Conservation (phyloP, 2,113 vertebrate species). For the Pimephales promelas region DNA sequence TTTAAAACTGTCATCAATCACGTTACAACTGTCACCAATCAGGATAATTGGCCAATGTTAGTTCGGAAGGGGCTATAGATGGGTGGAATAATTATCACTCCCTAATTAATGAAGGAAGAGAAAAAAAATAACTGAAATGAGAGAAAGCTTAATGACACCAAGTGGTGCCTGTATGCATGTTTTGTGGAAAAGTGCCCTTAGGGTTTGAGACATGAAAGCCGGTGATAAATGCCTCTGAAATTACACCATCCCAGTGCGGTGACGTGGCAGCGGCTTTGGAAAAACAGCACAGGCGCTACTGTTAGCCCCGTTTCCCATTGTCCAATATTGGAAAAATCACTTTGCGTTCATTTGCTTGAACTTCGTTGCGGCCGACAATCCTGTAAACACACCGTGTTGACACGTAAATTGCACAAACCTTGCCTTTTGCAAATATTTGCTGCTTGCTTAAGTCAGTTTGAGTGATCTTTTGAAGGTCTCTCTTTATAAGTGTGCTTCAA, state of each 20-base stretch:
- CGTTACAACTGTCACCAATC: conserved; percentile 69
- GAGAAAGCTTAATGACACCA: conserved; percentile 67
- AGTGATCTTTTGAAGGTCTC: conserved; percentile 42
- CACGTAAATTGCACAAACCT: conserved; percentile 19
- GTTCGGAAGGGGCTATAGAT: conserved; percentile 68
- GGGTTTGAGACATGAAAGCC: conserved; percentile 69
- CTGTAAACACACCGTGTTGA: conserved; percentile 27
- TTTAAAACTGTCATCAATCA: conserved; percentile 64
- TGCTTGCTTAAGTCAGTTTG: conserved; percentile 44
- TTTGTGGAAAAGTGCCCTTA: conserved; percentile 64
- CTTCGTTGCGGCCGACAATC: background rate
- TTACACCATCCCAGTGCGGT: conserved; percentile 59
- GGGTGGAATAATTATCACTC: conserved; percentile 79
- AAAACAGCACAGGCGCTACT: conserved; percentile 1
- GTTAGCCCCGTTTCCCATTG: conserved; percentile 16
- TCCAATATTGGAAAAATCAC: conserved; percentile 28
- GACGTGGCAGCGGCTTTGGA: conserved; percentile 47
- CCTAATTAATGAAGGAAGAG: conserved; percentile 73
- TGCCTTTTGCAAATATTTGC: conserved; percentile 54
- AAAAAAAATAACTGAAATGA: conserved; percentile 56
- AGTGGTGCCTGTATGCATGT: conserved; percentile 67
- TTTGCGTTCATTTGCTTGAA: conserved; percentile 6
- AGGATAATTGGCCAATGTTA: conserved; percentile 73
- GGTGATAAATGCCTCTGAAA: conserved; percentile 73
- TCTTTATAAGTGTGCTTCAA: conserved; percentile 39